These are phyloP conservation scores for Polydrusus tereticollis DNA, from an alignment of 2,888 invertebrate species.

Conservation along the genomic window DNA sequence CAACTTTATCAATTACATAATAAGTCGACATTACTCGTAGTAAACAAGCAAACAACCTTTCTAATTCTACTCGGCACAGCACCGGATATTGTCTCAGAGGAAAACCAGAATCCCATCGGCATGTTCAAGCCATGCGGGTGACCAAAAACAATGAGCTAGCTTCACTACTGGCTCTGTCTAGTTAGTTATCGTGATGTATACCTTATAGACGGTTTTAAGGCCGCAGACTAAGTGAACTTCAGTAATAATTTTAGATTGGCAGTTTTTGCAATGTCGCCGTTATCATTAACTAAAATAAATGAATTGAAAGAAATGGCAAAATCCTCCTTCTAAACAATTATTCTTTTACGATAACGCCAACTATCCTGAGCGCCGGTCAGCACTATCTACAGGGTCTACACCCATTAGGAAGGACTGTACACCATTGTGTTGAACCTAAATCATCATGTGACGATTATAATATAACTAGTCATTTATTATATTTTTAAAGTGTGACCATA, in stretches of 20 bases:
- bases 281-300: neutral
- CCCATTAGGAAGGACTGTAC: too few species aligned
- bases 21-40: neutral
- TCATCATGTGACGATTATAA: too few species aligned
- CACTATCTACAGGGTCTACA: too few species aligned
- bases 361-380: too few species aligned
- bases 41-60: slow-evolving; percentile 24
- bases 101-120: slow-evolving; percentile 25
- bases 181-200: slow-evolving; percentile 21
- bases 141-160: slow-evolving; percentile 21
- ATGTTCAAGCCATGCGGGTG: slow-evolving; percentile 29
- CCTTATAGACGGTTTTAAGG: slow-evolving; percentile 1
- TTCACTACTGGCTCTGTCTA: slow-evolving; percentile 20
- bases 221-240: slow-evolving; percentile 20
- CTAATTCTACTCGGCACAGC: slow-evolving; percentile 23
- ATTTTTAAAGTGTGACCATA: too few species aligned
- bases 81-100: slow-evolving; percentile 28
- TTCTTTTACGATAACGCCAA: too few species aligned
- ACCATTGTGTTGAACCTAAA: too few species aligned
- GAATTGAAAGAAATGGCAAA: too few species aligned
- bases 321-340: too few species aligned
- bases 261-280: slow-evolving; percentile 18
- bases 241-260: neutral
- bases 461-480: too few species aligned
- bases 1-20: neutral